These are phyloP conservation scores for Nymphalis urticae DNA, from an alignment of 2,888 invertebrate genomes.

Conservation along the genomic window DNA sequence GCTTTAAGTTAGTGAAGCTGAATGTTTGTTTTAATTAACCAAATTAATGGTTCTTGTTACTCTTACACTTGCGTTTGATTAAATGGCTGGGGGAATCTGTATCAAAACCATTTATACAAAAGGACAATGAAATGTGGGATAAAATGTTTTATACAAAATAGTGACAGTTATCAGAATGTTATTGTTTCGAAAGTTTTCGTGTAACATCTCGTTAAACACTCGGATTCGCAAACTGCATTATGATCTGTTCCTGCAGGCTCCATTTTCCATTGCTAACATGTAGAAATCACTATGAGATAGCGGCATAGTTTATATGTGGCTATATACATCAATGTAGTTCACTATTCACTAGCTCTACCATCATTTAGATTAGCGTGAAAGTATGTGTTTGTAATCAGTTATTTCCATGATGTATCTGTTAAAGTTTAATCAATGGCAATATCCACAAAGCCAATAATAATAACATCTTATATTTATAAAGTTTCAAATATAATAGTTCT, in stretches of 20 bases:
- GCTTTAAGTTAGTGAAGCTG: constrained; percentile 10
- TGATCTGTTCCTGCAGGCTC: constrained; percentile 12
- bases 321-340: constrained; percentile 26
- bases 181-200: constrained; percentile 14
- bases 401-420: constrained; percentile 31
- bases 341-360: constrained; percentile 37
- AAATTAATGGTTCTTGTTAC: constrained; percentile 1
- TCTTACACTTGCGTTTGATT: constrained; percentile 2
- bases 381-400: constrained; percentile 31
- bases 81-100: constrained; percentile 48
- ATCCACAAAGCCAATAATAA: constrained; percentile 33
- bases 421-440: constrained; percentile 31
- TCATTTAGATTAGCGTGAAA: constrained; percentile 33
- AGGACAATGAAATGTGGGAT: constrained; percentile 26
- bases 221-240: constrained; percentile 9
- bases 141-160: constrained; percentile 19
- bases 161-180: constrained; percentile 24
- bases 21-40: constrained; percentile 4
- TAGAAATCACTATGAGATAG: constrained; percentile 28
- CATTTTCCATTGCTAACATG: constrained; percentile 32
- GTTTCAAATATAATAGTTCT: constrained; percentile 45
- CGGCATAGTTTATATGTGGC: constrained; percentile 15
- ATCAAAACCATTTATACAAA: constrained; percentile 39
- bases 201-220: constrained; percentile 19
- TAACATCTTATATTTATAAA: constrained; percentile 42